These are phyloP conservation scores for Theodoxus fluviatilis DNA, from an alignment of 2,888 invertebrate species.

Conservation along the genomic window DNA sequence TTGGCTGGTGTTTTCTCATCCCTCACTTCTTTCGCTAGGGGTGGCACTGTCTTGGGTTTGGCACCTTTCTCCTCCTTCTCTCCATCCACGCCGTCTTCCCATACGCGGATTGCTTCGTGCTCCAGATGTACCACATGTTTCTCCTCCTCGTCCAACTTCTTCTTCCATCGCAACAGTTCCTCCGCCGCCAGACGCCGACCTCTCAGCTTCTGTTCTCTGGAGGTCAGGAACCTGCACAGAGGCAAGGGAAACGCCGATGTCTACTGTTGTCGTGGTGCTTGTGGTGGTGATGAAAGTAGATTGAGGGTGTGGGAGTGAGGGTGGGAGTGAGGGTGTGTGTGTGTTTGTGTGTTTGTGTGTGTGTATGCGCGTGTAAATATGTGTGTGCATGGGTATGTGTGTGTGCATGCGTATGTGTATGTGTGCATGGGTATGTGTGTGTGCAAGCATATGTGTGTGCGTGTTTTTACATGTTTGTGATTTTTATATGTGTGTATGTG, in stretches of 20 bases:
- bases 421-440: not conserved
- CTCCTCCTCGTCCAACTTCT: slow-evolving; percentile 63
- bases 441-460: not conserved
- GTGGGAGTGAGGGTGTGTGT: too few relatives aligned
- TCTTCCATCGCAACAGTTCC: slow-evolving; percentile 63
- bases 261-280: too few relatives aligned
- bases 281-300: too few relatives aligned
- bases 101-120: slow-evolving; percentile 52
- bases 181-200: slow-evolving; percentile 62
- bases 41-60: not conserved
- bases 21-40: not conserved
- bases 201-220: slow-evolving; percentile 59
- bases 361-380: not conserved
- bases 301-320: too few relatives aligned
- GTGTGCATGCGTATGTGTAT: not conserved
- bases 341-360: not conserved
- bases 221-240: slow-evolving; percentile 63
- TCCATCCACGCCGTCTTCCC: slow-evolving; percentile 29
- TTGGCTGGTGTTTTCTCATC: slow-evolving; percentile 23
- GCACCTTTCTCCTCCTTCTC: not conserved
- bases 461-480: not conserved
- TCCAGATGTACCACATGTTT: slow-evolving; percentile 58
- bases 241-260: too few relatives aligned
- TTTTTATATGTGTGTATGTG: too few relatives aligned
- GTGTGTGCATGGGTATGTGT: not conserved